A percentile compares a stretch with the other conserved stretches of the same genome.
Conservation (phyloP, 2,888 invertebrate species). For the Drosophila stalkeri region DNA sequence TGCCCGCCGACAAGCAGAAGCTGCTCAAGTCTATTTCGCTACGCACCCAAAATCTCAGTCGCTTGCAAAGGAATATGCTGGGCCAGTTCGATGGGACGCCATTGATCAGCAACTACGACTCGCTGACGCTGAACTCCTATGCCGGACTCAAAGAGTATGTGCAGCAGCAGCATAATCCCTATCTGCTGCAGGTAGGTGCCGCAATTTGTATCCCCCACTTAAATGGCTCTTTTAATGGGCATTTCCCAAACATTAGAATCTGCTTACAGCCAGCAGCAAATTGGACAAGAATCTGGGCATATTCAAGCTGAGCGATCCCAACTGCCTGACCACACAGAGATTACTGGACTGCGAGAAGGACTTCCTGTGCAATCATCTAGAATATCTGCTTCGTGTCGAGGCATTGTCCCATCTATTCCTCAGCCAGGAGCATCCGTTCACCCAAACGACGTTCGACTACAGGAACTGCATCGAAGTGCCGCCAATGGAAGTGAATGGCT, state of each 20-base stretch:
- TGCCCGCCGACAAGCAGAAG: conserved; percentile 87
- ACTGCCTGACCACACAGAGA: conserved; percentile 4
- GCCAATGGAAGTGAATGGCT: conserved; percentile 86
- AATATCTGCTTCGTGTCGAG: conserved; percentile 95
- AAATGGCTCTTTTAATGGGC: background rate
- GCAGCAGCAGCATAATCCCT: conserved; percentile 88
- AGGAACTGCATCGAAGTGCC: conserved; percentile 87
- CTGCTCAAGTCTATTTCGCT: conserved; percentile 88
- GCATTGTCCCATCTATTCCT: conserved; percentile 96
- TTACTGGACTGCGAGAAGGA: conserved; percentile 88
- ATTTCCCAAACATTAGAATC: conserved; percentile 38
- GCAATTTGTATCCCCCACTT: rapidly evolving
- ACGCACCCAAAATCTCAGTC: conserved; percentile 88
- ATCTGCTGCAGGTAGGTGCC: conserved; percentile 74
- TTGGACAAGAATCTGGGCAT: conserved; percentile 64
- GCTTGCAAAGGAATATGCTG: conserved; percentile 87
- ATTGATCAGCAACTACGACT: conserved; percentile 91
- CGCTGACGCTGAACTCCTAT: conserved; percentile 87
- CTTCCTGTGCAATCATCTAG: conserved; percentile 93
- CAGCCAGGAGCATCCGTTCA: conserved; percentile 90
- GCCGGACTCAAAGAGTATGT: conserved; percentile 91
- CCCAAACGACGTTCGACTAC: conserved; percentile 86
- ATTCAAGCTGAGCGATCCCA: conserved; percentile 43
- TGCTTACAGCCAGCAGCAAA: conserved; percentile 64
- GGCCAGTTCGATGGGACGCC: conserved; percentile 89